Percentiles rank a stretch among this genome's conserved stretches.
Conservation (phyloP, 2,888 invertebrate species). For the Ecliptopera silaceata region DNA sequence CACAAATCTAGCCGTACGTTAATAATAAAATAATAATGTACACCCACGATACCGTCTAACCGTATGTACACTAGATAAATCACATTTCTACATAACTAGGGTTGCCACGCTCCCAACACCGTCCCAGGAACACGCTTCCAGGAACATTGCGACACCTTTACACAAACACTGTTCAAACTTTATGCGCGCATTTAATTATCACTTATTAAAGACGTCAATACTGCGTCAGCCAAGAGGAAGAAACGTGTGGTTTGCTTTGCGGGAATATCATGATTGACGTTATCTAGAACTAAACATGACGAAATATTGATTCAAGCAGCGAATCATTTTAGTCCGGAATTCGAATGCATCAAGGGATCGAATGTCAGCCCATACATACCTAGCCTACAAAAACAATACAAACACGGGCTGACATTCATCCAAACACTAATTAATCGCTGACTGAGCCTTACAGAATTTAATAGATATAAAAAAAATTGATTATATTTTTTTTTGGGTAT, state of each 20-base stretch:
- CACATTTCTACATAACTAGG: constrained; percentile 62
- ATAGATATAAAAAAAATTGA: too few relatives aligned
- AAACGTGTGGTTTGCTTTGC: not conserved
- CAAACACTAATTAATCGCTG: too few relatives aligned
- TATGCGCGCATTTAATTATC: not conserved
- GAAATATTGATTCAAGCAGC: too few relatives aligned
- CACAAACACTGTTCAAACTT: not conserved
- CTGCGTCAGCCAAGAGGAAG: not conserved
- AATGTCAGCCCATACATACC: too few relatives aligned
- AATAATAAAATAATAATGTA: constrained; percentile 73
- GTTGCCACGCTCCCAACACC: constrained; percentile 24
- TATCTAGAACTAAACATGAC: too few relatives aligned
- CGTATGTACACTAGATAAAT: constrained; percentile 78
- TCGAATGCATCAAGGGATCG: too few relatives aligned
- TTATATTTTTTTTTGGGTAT: too few relatives aligned
- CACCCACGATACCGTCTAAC: constrained; percentile 73
- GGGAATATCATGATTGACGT: not conserved
- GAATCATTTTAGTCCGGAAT: too few relatives aligned
- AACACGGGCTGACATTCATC: too few relatives aligned
- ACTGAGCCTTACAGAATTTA: too few relatives aligned
- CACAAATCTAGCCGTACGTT: constrained; percentile 74
- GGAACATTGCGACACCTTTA: constrained; percentile 1
- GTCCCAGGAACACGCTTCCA: constrained; percentile 4
- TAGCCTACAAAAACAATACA: too few relatives aligned
- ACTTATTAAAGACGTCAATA: not conserved